Evolutionary conservation across 2,113 vertebrate species (phyloP), one percentile per base, ranked within the genome.

Genomic region (Tretioscincus oriximinensis): DNA sequence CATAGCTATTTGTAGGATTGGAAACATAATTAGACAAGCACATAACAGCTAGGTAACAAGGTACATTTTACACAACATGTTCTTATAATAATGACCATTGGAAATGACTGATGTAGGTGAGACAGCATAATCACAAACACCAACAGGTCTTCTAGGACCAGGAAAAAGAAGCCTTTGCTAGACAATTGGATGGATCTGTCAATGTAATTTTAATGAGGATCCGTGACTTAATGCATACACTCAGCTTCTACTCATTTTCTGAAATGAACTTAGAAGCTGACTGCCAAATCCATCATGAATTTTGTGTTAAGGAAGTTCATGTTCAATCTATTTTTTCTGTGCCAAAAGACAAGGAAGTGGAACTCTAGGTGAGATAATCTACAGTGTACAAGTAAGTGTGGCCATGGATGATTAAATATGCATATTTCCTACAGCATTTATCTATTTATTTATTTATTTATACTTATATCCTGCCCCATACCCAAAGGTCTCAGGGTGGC

Each of bases 181-280:
- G 80, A 63, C 58, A 83, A 81, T 86, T 87, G 82, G 47, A 7
- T 81, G 72, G 84, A 66, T 14, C 68, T 31, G 51, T 84, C 75
- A 65, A 66, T 66, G 47, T 5, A 28, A 21, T 45, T 66, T 85
- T 75, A 1, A 58, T 73, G 54, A 49, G 54, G 5, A 71, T 67
- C 64, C 85, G 47, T 9, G 2, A 63, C 65, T 5, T 74, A 79
- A 84, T 6, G 70, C 3, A 77, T 76, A 45, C 68, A 64, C 71
- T 11, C 79, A 58, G 41, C 3, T 21, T 64, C 78, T 20, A 69
- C 24, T 72, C 49, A 61, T 64, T 54, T 84, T 76, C 11, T 82
- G 81, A 86, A 66, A 61, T 60, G 67, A 78, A 29, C 35, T 84
- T 69, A 49, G 66, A 84, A 83, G 10, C 66, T 71, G 65, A 11